Evolutionary conservation across 2,113 vertebrate species (phyloP).

Genomic region (Antigone vipio): DNA sequence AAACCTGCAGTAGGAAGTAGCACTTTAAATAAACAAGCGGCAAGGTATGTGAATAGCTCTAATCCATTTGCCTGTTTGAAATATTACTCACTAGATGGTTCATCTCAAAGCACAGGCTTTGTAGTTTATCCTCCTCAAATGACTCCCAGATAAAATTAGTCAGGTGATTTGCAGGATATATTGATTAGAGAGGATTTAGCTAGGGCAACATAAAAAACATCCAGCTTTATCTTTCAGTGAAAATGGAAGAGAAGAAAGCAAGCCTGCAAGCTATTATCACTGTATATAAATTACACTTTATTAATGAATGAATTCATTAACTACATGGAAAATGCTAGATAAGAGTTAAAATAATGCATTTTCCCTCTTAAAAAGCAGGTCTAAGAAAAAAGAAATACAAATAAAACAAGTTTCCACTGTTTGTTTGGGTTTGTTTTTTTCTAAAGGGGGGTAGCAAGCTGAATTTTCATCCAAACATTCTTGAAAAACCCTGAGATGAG

Average conservation of each 20-base stretch:
- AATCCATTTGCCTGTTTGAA: not conserved
- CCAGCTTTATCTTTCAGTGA: slow-evolving; percentile 11
- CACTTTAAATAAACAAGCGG: not conserved
- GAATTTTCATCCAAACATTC: not conserved
- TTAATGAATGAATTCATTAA: not conserved
- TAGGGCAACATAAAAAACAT: slow-evolving; percentile 13
- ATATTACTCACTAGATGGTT: not conserved
- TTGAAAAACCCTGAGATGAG: not conserved
- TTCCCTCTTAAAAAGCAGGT: not conserved
- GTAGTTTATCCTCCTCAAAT: not conserved
- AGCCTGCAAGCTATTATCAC: slow-evolving; percentile 4
- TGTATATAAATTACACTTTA: slow-evolving; percentile 7
- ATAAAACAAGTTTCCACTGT: not conserved
- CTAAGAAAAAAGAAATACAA: not conserved
- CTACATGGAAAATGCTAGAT: not conserved
- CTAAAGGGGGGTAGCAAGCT: not conserved
- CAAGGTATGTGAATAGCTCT: not conserved
- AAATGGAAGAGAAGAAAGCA: not conserved
- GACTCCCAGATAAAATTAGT: slow-evolving; percentile 30
- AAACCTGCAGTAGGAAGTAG: not conserved
- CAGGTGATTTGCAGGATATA: slow-evolving; percentile 49
- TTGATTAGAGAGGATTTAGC: slow-evolving; percentile 47
- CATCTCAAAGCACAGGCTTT: not conserved
- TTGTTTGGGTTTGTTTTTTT: not conserved
- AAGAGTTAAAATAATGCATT: not conserved